phyloP scores from a whole-genome alignment of 2,888 invertebrate species.

The Neoaliturus tenellus region DNA sequence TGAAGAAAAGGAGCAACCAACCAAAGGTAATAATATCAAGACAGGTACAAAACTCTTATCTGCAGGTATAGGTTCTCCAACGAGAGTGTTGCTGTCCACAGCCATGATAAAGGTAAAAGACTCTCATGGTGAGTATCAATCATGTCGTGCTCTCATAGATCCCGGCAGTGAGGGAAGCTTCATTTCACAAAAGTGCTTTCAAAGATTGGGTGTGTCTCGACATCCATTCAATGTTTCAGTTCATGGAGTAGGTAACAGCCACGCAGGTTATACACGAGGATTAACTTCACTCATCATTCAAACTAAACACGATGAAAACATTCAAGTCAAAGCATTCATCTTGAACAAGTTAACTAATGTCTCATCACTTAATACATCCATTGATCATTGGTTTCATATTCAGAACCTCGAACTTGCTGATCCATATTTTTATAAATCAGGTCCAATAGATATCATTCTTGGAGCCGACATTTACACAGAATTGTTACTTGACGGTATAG shows the following conservation, averaged over 20 bases:
- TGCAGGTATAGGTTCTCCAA: not conserved
- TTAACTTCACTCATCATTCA: constrained; percentile 2
- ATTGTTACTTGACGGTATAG: not conserved
- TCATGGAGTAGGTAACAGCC: constrained; percentile 21
- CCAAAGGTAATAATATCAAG: not conserved
- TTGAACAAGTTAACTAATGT: constrained; percentile 11
- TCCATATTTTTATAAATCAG: constrained; percentile 34
- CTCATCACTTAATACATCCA: not conserved
- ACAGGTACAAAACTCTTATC: not conserved
- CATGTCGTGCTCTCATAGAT: not conserved
- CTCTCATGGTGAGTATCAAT: not conserved
- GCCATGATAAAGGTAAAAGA: not conserved
- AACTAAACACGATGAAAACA: constrained; percentile 15
- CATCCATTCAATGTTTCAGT: not conserved
- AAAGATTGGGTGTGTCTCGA: not conserved
- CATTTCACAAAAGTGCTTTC: constrained; percentile 2
- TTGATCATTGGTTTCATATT: constrained; percentile 32
- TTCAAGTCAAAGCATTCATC: constrained; percentile 8
- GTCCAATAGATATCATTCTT: constrained; percentile 11
- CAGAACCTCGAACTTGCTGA: not conserved
- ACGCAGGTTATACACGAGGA: constrained; percentile 7
- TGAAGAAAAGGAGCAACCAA: not conserved
- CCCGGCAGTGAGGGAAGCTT: constrained; percentile 8
- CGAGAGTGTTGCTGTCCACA: not conserved
- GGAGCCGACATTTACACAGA: constrained; percentile 6